These are phyloP conservation scores for Silurus aristotelis DNA, from an alignment of 2,797 vertebrate genomes.

Conservation along the genomic window DNA sequence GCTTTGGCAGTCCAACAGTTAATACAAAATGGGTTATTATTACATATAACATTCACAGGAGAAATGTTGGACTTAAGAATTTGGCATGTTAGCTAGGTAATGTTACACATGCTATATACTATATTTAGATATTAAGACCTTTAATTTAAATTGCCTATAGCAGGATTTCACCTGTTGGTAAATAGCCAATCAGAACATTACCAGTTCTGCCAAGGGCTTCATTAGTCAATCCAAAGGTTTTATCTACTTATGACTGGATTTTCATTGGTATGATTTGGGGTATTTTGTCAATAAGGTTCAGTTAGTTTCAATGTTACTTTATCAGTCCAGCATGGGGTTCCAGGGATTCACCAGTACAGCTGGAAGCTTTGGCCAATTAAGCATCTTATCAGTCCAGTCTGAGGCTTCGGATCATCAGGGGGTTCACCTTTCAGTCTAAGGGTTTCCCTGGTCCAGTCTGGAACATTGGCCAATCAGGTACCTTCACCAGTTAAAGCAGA, in stretches of 20 bases:
- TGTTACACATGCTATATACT: not conserved
- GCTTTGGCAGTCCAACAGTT: not conserved
- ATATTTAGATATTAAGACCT: not conserved
- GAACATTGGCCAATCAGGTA: not conserved
- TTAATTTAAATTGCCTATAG: not conserved
- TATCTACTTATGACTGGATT: not conserved
- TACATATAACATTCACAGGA: not conserved
- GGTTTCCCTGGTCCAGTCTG: not conserved
- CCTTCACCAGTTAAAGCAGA: not conserved
- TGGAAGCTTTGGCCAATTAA: not conserved
- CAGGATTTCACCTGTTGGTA: not conserved
- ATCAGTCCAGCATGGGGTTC: too few species aligned
- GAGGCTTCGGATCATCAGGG: too few species aligned
- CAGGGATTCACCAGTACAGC: not conserved
- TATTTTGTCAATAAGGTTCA: too few species aligned
- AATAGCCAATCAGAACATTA: not conserved
- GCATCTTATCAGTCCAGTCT: not conserved
- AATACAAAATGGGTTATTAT: not conserved
- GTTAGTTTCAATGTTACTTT: not conserved
- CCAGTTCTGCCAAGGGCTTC: not conserved
- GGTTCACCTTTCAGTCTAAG: too few species aligned
- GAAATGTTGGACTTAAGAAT: not conserved
- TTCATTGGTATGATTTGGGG: too few species aligned
- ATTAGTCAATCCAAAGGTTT: not conserved
- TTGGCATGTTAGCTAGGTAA: not conserved